Percentiles rank a stretch among this genome's conserved stretches.
These are phyloP conservation scores for Leuciscus waleckii DNA, from an alignment of 2,797 vertebrate species.

Conservation along the genomic window DNA sequence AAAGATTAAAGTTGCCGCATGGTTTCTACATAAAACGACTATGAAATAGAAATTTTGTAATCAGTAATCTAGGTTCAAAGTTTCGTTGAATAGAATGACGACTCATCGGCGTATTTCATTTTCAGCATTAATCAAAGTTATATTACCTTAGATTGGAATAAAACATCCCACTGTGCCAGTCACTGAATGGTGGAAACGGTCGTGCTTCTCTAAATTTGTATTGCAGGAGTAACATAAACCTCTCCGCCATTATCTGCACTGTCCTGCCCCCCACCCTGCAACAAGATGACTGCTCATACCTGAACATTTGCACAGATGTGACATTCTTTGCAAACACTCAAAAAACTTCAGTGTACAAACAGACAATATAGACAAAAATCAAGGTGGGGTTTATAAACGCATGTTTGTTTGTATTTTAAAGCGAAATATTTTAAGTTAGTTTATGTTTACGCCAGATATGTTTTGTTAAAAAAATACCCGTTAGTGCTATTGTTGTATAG, in stretches of 20 bases:
- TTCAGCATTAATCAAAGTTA: slow-evolving; percentile 65
- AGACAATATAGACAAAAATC: not conserved
- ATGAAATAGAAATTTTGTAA: slow-evolving; percentile 58
- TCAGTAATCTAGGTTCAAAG: slow-evolving; percentile 66
- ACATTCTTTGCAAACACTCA: slow-evolving; percentile 7
- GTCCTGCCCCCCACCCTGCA: slow-evolving; percentile 39
- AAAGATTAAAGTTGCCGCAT: slow-evolving; percentile 60
- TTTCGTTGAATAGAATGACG: slow-evolving; percentile 65
- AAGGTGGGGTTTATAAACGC: not conserved
- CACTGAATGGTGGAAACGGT: slow-evolving; percentile 40
- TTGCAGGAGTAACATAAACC: slow-evolving; percentile 51
- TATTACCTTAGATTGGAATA: slow-evolving; percentile 51
- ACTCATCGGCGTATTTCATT: slow-evolving; percentile 48
- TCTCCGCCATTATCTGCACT: slow-evolving; percentile 35
- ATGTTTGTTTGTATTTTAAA: slow-evolving; percentile 16
- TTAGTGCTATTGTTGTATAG: not conserved
- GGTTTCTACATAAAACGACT: slow-evolving; percentile 54
- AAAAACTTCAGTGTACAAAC: slow-evolving; percentile 16
- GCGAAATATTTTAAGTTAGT: slow-evolving; percentile 2
- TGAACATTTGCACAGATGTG: slow-evolving; percentile 44
- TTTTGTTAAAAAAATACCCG: not conserved
- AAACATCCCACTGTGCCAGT: slow-evolving; percentile 23
- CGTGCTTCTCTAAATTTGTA: slow-evolving; percentile 35
- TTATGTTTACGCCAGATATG: not conserved
- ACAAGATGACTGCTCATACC: slow-evolving; percentile 32